phyloP scores from a whole-genome alignment of 1,140 invertebrate genomes.

The Maconellicoccus hirsutus region DNA sequence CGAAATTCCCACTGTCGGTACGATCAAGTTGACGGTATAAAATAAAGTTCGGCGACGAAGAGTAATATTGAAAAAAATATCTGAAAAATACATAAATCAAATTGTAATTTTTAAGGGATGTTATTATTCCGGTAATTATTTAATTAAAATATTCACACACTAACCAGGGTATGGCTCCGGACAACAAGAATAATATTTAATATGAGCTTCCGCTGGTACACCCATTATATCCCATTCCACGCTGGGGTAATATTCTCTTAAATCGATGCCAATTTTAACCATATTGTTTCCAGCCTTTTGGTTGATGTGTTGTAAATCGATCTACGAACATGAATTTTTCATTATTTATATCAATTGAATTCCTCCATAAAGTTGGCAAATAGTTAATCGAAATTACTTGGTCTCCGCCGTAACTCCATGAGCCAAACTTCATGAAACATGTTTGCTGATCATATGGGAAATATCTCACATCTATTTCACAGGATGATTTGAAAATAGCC shows the following conservation, averaged over 20 bases:
- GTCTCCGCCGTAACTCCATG: conserved; percentile 95
- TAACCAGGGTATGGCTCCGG: conserved; percentile 72
- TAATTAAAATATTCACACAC: not conserved
- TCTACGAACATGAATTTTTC: conserved; percentile 46
- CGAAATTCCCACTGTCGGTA: conserved; percentile 86
- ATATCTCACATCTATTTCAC: conserved; percentile 89
- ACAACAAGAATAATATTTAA: conserved; percentile 82
- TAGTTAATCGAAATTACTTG: conserved; percentile 50
- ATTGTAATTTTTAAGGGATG: not conserved
- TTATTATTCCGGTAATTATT: not conserved
- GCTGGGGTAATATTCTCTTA: conserved; percentile 88
- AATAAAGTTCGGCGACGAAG: conserved; percentile 87
- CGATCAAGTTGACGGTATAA: conserved; percentile 91
- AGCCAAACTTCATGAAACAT: conserved; percentile 93
- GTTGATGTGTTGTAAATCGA: conserved; percentile 82
- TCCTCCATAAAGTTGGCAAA: too few relatives aligned
- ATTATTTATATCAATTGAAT: not conserved
- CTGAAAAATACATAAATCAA: conserved; percentile 37
- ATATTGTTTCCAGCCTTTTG: conserved; percentile 64
- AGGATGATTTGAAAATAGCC: conserved; percentile 97
- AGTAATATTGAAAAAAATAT: conserved; percentile 98
- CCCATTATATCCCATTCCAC: conserved; percentile 97
- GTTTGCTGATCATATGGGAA: conserved; percentile 97
- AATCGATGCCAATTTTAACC: conserved; percentile 78
- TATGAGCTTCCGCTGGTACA: conserved; percentile 79